Conservation (phyloP, 2,113 vertebrate genomes). For the Xiphophorus couchianus region DNA sequence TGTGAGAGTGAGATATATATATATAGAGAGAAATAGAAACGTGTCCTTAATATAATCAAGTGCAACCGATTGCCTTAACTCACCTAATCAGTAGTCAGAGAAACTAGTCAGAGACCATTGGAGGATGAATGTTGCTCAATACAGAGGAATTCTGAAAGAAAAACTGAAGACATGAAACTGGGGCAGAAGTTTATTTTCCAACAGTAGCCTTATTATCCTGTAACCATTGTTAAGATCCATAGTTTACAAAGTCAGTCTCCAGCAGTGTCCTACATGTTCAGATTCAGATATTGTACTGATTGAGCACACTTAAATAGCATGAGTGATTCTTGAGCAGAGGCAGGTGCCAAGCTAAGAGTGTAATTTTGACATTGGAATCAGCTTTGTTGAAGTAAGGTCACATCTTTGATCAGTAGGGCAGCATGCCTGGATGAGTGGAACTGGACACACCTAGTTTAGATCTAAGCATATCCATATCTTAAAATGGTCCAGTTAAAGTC, state of each 20-base stretch:
- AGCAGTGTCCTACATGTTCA: not conserved
- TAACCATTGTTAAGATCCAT: not conserved
- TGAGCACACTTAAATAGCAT: not conserved
- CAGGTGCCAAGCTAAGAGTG: not conserved
- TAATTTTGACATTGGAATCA: not conserved
- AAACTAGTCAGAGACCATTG: not conserved
- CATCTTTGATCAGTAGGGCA: not conserved
- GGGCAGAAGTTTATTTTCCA: not conserved
- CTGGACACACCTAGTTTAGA: not conserved
- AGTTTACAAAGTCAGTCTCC: not conserved
- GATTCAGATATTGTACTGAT: not conserved
- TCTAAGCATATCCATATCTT: not conserved
- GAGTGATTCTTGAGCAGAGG: not conserved
- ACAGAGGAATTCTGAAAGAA: not conserved
- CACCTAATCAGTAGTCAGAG: too few species aligned
- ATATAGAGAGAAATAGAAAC: constrained; percentile 11
- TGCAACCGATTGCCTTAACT: too few species aligned
- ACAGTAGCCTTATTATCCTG: not conserved
- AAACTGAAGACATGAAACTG: not conserved
- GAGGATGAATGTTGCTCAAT: not conserved
- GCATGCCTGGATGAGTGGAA: not conserved
- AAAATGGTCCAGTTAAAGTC: not conserved
- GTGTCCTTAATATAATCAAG: too few species aligned
- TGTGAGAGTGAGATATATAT: constrained; percentile 16
- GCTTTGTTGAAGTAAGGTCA: not conserved